These are phyloP conservation scores for Molanna angustata DNA, from an alignment of 2,888 invertebrate genomes.

Conservation along the genomic window DNA sequence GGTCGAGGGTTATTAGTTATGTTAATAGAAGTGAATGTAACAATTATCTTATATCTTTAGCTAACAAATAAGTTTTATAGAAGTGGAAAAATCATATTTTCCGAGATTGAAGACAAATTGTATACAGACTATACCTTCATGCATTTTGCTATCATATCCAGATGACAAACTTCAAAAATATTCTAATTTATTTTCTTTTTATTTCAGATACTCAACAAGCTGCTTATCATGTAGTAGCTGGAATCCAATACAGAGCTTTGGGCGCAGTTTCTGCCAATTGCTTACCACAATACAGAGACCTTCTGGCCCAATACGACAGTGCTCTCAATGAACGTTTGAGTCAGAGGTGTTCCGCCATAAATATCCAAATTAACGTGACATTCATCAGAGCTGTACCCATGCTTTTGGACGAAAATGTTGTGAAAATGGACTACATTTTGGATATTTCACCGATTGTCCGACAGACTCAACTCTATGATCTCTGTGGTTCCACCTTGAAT, in stretches of 20 bases:
- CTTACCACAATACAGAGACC: constrained; percentile 79
- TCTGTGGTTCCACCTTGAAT: constrained; percentile 90
- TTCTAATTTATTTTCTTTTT: constrained; percentile 1
- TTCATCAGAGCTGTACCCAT: constrained; percentile 80
- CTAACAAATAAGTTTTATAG: too few relatives aligned
- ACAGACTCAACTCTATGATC: constrained; percentile 89
- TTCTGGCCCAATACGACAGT: constrained; percentile 75
- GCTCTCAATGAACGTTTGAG: constrained; percentile 80
- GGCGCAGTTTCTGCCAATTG: constrained; percentile 85
- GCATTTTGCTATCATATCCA: too few relatives aligned
- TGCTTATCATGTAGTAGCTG: constrained; percentile 87
- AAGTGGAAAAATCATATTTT: too few relatives aligned
- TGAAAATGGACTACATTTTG: constrained; percentile 86
- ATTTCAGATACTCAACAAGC: constrained; percentile 83
- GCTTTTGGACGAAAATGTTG: constrained; percentile 80
- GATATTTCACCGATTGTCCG: constrained; percentile 84
- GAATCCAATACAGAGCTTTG: constrained; percentile 83
- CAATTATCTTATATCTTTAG: too few relatives aligned
- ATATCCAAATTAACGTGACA: constrained; percentile 91
- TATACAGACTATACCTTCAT: too few relatives aligned
- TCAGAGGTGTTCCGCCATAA: constrained; percentile 90
- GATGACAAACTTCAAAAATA: neutral
- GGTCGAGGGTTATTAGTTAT: too few relatives aligned
- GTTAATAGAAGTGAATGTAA: too few relatives aligned
- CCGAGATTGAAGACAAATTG: too few relatives aligned